A percentile compares a stretch with the other conserved stretches of the same genome.
Evolutionary conservation across 1,140 invertebrate genomes (phyloP).

Genomic region (Macrocentrus cingulum): DNA sequence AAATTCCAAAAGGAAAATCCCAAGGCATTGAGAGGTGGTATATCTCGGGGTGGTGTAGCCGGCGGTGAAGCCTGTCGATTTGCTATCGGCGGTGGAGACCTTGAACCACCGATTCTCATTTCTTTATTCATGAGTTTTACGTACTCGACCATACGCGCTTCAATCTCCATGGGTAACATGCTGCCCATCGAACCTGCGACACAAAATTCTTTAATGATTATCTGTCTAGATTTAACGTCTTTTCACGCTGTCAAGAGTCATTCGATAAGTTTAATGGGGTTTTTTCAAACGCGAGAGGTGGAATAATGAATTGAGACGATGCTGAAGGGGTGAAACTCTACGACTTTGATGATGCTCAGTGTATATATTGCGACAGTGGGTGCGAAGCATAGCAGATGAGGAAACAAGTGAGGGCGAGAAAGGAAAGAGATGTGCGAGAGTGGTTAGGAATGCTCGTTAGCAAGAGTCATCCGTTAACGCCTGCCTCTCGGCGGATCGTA

Average conservation of each 20-base stretch:
- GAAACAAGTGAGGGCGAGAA: no score
- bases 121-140: slow-evolving; percentile 68
- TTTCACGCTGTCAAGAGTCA: background rate
- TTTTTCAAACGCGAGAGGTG: slow-evolving; percentile 9
- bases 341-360: background rate
- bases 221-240: background rate
- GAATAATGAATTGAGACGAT: slow-evolving; percentile 14
- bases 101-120: slow-evolving; percentile 47
- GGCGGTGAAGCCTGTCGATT: slow-evolving; percentile 63
- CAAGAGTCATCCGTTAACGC: slow-evolving; percentile 59
- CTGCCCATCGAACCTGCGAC: slow-evolving; percentile 56
- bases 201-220: no score
- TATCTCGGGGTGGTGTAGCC: slow-evolving; percentile 57
- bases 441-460: slow-evolving; percentile 57
- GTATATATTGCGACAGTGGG: background rate
- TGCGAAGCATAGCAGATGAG: slow-evolving; percentile 7
- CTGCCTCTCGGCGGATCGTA: slow-evolving; percentile 56
- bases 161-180: slow-evolving; percentile 68
- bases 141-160: slow-evolving; percentile 77
- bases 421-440: no score
- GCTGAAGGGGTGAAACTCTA: slow-evolving; percentile 19
- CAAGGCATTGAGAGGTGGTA: slow-evolving; percentile 64
- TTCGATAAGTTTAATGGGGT: no score
- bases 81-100: slow-evolving; percentile 53
- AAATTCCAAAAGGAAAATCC: slow-evolving; percentile 81